Percentiles rank a stretch among this genome's conserved stretches.
phyloP scores from a whole-genome alignment of 2,797 vertebrate genomes.

The Enteromius treurensis region DNA sequence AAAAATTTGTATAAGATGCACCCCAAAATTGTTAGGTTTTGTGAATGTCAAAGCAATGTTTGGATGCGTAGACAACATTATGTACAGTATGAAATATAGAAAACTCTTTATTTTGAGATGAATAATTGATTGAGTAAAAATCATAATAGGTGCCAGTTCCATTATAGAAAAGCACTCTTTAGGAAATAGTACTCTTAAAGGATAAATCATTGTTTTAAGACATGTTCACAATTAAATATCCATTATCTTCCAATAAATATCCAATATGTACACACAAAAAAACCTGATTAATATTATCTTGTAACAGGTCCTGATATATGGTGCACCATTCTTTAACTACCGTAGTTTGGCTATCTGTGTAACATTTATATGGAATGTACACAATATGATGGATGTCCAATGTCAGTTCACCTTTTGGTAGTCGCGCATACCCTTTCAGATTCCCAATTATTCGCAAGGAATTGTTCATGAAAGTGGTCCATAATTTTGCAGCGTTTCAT shows the following conservation, averaged over 20 bases:
- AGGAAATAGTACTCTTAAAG: not conserved
- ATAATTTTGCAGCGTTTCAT: constrained; percentile 7
- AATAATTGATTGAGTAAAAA: not conserved
- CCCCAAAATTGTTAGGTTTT: not conserved
- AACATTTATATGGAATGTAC: not conserved
- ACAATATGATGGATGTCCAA: constrained; percentile 11
- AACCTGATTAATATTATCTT: not conserved
- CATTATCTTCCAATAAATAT: not conserved
- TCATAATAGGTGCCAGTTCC: not conserved
- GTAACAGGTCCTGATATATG: not conserved
- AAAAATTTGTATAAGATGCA: not conserved
- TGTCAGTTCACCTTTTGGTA: not conserved
- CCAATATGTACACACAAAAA: not conserved
- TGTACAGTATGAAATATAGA: constrained; percentile 10
- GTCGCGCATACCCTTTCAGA: not conserved
- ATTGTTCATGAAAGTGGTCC: not conserved
- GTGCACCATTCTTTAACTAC: not conserved
- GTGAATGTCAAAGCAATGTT: not conserved
- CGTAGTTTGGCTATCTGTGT: constrained; percentile 8
- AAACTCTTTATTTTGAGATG: not conserved
- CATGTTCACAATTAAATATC: constrained; percentile 2
- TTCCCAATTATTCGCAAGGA: not conserved
- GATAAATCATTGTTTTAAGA: not conserved
- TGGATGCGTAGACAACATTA: not conserved
- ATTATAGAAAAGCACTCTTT: not conserved